Percentiles rank a stretch among this genome's conserved stretches.
These are phyloP conservation scores for Mycalesis mineus DNA, from an alignment of 2,888 invertebrate species.

Conservation along the genomic window DNA sequence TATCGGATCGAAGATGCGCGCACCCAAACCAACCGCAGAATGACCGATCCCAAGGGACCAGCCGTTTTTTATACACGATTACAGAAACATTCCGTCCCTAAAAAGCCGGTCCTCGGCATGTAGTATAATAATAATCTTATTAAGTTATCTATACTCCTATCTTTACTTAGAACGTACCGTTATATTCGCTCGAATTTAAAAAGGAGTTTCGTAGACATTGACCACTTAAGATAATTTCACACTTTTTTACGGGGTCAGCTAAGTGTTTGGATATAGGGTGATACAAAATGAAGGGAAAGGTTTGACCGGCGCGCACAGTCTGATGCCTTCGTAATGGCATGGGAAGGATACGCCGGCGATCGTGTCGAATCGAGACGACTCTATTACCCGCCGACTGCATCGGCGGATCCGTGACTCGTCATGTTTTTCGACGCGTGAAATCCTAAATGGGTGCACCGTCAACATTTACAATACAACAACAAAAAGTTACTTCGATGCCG, in stretches of 20 bases:
- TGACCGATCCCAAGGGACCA: slow-evolving; percentile 69
- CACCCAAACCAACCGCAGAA: slow-evolving; percentile 66
- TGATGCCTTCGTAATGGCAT: slow-evolving; percentile 42
- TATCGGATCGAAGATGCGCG: slow-evolving; percentile 60
- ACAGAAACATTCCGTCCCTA: slow-evolving; percentile 72
- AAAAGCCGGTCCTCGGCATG: slow-evolving; percentile 69
- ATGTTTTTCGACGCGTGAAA: slow-evolving; percentile 55
- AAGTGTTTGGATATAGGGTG: slow-evolving; percentile 61
- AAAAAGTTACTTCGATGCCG: slow-evolving; percentile 32
- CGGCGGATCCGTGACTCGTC: slow-evolving; percentile 44
- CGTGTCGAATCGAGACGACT: slow-evolving; percentile 63
- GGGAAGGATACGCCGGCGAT: slow-evolving; percentile 53
- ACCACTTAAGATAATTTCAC: slow-evolving; percentile 74
- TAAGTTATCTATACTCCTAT: slow-evolving; percentile 75
- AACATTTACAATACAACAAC: slow-evolving; percentile 35
- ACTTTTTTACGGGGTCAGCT: slow-evolving; percentile 57
- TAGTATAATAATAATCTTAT: slow-evolving; percentile 76
- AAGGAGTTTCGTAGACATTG: slow-evolving; percentile 59
- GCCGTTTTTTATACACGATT: slow-evolving; percentile 75
- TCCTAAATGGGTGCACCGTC: slow-evolving; percentile 44
- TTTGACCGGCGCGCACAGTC: slow-evolving; percentile 41
- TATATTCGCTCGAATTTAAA: slow-evolving; percentile 67
- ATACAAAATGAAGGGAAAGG: slow-evolving; percentile 38
- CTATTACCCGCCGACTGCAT: slow-evolving; percentile 47
- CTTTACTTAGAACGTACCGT: slow-evolving; percentile 75